Evolutionary conservation across 2,797 vertebrate genomes (phyloP).

Genomic region (Acrocephalus scirpaceus): DNA sequence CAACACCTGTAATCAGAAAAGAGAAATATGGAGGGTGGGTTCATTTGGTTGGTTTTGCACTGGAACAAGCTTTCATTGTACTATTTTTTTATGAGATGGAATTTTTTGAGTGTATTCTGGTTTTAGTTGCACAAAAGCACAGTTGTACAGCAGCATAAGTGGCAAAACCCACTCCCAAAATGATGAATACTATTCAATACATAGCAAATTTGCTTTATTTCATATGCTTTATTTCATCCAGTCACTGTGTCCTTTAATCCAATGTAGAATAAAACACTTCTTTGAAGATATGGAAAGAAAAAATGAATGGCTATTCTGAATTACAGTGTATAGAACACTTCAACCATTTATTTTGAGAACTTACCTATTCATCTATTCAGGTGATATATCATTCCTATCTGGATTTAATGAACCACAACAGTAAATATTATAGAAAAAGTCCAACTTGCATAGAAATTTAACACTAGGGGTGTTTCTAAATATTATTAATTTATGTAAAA

Average conservation of each 20-base stretch:
- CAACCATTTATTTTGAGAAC: neutral
- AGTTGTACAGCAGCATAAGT: neutral
- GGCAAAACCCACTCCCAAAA: neutral
- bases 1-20: neutral
- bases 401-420: neutral
- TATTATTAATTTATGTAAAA: neutral
- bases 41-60: neutral
- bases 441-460: neutral
- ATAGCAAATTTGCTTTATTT: neutral
- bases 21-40: fast-evolving
- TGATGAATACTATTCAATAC: neutral
- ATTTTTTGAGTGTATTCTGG: neutral
- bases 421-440: neutral
- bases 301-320: neutral
- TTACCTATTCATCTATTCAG: neutral
- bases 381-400: neutral
- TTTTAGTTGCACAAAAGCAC: neutral
- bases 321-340: neutral
- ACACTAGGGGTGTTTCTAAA: neutral
- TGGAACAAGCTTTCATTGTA: neutral
- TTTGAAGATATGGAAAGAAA: neutral
- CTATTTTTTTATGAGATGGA: neutral
- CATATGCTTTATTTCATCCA: neutral
- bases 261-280: neutral
- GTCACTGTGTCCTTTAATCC: neutral